Base-by-base conservation (phyloP, 1,140 invertebrate species). In the Himalopsyche phryganea region DNA sequence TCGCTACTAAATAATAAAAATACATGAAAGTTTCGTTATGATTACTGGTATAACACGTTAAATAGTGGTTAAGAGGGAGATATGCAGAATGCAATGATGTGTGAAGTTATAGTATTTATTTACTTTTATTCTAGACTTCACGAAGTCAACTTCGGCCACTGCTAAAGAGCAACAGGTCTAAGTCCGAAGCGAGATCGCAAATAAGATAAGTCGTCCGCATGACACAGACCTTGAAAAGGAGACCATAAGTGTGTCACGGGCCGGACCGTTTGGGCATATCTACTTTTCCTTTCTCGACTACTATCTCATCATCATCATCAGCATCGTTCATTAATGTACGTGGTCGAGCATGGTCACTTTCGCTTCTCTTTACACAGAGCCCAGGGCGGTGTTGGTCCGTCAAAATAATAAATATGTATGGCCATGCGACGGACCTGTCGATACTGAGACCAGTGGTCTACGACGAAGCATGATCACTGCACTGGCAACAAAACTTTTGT, bases 201-300 rank as follows among this genome's bases (percentile, higher is more conserved):
- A 17, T 47, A 18, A 28, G 36, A 48, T 56, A 56, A 13, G n/a
- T 2, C 6, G 13, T 32, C 20, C 28, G 36, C 18, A 33, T 50
- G 61, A 63, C 61, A 63, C 50, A 63, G 61, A 63, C 61, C 61
- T 63, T 63, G 61, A 49, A 42, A 63, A 46, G 47, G 46, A 36
- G 23, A 28, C 28, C 10, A 23, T 17, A 60, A 60, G 58, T 60
- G 58, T 60, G 58, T 41, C 58, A 54, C 32, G 42, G 51, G 41
- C 20, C 49, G 9, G 11, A 33, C 49, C 23, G 23, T 55, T 58
- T 50, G 52, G 51, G 55, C 61, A 53, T 13, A 40, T 58, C 55
- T 42, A 63, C 61, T 63, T 63, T 63, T 63, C 56, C 61, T 63
- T 63, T 63, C 61, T 50, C 61, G 23, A 51, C 61, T 23, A 42